A percentile compares a stretch with the other conserved stretches of the same genome.
Evolutionary conservation across 2,888 invertebrate genomes (phyloP).

Genomic region (Bruchidius siliquastri): DNA sequence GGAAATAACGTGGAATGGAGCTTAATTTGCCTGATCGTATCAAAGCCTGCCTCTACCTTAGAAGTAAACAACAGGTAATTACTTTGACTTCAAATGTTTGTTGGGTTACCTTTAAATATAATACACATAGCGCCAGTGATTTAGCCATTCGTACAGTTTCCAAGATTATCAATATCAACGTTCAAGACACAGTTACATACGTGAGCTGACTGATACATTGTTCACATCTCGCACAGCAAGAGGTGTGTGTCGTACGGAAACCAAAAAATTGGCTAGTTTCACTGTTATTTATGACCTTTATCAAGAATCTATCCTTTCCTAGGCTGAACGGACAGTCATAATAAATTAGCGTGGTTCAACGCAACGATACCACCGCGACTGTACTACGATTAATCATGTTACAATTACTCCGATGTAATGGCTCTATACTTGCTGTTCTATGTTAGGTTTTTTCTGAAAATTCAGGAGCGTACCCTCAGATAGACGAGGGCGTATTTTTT

Average conservation of each 20-base stretch:
- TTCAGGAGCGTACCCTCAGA: neutral
- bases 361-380: neutral
- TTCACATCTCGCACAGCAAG: neutral
- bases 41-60: too few relatives aligned
- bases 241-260: neutral
- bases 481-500: too few relatives aligned
- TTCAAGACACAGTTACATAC: too few relatives aligned
- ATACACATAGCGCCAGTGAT: too few relatives aligned
- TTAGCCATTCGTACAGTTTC: too few relatives aligned
- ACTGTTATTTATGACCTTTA: neutral
- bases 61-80: too few relatives aligned
- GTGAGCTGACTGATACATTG: neutral
- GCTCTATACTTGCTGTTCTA: slow-evolving; percentile 25
- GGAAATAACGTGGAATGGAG: too few relatives aligned
- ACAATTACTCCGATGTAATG: slow-evolving; percentile 27
- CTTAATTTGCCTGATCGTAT: too few relatives aligned
- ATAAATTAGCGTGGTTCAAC: neutral
- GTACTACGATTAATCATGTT: slow-evolving; percentile 23
- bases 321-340: neutral
- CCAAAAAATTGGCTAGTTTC: neutral
- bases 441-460: neutral
- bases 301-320: neutral
- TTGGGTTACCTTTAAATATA: too few relatives aligned
- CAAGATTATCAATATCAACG: too few relatives aligned
- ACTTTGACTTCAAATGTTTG: too few relatives aligned